Percentiles rank a stretch among this genome's conserved stretches.
These are phyloP conservation scores for Crambe crambe DNA, from an alignment of 37 sponge, comb jelly and placozoan genomes.

Conservation along the genomic window DNA sequence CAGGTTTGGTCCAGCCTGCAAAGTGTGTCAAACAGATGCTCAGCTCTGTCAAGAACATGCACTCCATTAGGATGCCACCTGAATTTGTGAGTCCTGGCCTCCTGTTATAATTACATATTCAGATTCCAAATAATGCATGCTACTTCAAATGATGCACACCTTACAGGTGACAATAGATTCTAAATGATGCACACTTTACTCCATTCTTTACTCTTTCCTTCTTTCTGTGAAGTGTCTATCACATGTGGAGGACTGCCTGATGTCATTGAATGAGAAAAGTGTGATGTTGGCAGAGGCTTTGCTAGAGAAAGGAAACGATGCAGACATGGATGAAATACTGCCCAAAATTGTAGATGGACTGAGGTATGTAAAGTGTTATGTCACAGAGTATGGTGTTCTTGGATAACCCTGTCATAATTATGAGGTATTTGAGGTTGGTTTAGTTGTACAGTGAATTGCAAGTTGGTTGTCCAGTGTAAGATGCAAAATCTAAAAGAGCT, in stretches of 20 bases:
- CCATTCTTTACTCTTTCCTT: not conserved
- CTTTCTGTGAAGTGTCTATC: slow-evolving; percentile 57
- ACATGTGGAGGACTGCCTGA: slow-evolving; percentile 50
- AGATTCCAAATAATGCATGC: too few species aligned
- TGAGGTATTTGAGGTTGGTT: not conserved
- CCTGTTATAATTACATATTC: not conserved
- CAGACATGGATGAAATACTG: slow-evolving; percentile 26
- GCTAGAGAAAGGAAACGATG: slow-evolving; percentile 11
- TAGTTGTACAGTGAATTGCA: too few species aligned
- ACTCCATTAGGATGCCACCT: slow-evolving; percentile 58
- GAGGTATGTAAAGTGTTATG: slow-evolving; percentile 14
- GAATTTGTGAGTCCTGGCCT: slow-evolving; percentile 76
- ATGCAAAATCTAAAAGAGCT: too few species aligned
- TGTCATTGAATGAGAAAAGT: slow-evolving; percentile 53
- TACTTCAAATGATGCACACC: not conserved
- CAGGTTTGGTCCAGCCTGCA: slow-evolving; percentile 2
- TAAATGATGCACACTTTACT: not conserved
- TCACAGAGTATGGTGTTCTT: not conserved
- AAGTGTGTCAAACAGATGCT: slow-evolving; percentile 43
- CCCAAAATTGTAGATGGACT: slow-evolving; percentile 3
- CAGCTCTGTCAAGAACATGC: slow-evolving; percentile 43
- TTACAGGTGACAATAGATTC: not conserved
- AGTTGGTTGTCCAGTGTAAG: too few species aligned
- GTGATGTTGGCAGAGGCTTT: slow-evolving; percentile 30
- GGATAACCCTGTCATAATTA: not conserved